phyloP scores from a whole-genome alignment of 2,888 invertebrate genomes.

The Rhingia rostrata region DNA sequence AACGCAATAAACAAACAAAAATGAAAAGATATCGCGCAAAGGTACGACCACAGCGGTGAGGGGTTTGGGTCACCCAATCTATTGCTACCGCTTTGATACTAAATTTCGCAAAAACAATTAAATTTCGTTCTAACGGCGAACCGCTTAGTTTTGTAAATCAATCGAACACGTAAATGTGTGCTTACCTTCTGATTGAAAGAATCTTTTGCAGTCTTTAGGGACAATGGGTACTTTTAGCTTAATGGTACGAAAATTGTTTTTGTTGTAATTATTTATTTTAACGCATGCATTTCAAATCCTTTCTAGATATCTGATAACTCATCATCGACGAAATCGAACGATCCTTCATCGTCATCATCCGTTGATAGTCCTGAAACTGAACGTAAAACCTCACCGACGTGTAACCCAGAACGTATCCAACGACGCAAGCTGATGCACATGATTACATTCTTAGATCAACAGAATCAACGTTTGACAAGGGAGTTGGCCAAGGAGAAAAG shows the following conservation, averaged over 20 bases:
- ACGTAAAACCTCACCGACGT: slow-evolving; percentile 52
- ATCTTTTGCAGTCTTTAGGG: background rate
- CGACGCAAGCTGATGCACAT: slow-evolving; percentile 80
- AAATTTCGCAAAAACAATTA: slow-evolving; percentile 25
- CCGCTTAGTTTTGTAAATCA: background rate
- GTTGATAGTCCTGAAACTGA: slow-evolving; percentile 76
- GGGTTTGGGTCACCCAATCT: slow-evolving; percentile 30
- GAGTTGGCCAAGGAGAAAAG: slow-evolving; percentile 82
- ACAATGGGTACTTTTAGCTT: slow-evolving; percentile 7
- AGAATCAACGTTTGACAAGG: slow-evolving; percentile 80
- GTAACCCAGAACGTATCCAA: slow-evolving; percentile 77
- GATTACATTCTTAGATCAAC: slow-evolving; percentile 80
- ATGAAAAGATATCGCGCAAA: slow-evolving; percentile 11
- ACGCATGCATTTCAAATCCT: slow-evolving; percentile 28
- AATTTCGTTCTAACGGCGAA: background rate
- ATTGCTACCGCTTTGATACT: slow-evolving; percentile 31
- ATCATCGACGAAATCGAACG: slow-evolving; percentile 78
- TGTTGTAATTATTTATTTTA: background rate
- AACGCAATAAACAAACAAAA: slow-evolving; percentile 1
- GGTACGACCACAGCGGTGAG: background rate
- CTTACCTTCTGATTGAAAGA: background rate
- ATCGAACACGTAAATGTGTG: slow-evolving; percentile 1
- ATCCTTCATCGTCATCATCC: slow-evolving; percentile 79
- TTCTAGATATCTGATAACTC: slow-evolving; percentile 80
- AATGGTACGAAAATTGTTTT: background rate